Percentiles rank a stretch among this genome's conserved stretches.
phyloP scores from a whole-genome alignment of 2,888 invertebrate species.

The Notodonta ziczac region DNA sequence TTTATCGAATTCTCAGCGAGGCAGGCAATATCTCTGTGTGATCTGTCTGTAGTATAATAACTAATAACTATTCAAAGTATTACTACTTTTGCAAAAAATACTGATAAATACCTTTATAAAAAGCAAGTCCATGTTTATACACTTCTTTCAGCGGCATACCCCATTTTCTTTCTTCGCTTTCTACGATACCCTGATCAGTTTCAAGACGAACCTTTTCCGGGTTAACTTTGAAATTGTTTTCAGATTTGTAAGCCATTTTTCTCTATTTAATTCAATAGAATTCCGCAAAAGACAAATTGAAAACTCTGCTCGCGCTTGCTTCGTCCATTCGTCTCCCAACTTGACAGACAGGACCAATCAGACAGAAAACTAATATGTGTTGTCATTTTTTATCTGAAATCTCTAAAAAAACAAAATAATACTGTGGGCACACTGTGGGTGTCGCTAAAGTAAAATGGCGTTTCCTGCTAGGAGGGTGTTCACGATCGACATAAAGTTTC shows the following conservation, averaged over 20 bases:
- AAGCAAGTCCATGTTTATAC: conserved; percentile 94
- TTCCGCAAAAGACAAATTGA: conserved; percentile 22
- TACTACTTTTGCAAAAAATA: neutral
- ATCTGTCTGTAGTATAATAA: too few species aligned
- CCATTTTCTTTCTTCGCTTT: conserved; percentile 85
- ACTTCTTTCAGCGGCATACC: conserved; percentile 90
- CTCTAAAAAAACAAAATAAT: too few species aligned
- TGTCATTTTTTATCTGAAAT: too few species aligned
- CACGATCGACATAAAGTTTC: too few species aligned
- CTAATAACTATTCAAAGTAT: too few species aligned
- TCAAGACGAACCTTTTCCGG: conserved; percentile 74
- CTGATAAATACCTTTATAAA: conserved; percentile 94
- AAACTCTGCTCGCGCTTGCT: conserved; percentile 9
- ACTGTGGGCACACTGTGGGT: too few species aligned
- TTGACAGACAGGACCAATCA: too few species aligned
- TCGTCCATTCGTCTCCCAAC: conserved; percentile 22
- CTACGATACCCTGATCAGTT: conserved; percentile 78
- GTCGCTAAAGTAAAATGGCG: too few species aligned
- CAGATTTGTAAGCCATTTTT: conserved; percentile 62
- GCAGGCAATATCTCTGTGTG: too few species aligned
- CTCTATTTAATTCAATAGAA: conserved; percentile 16
- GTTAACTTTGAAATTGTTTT: conserved; percentile 62
- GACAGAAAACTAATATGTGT: conserved; percentile 12
- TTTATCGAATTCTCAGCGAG: too few species aligned
- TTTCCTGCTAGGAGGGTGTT: too few species aligned